phyloP scores from a whole-genome alignment of 2,113 vertebrate genomes.

The Barnardius zonarius region DNA sequence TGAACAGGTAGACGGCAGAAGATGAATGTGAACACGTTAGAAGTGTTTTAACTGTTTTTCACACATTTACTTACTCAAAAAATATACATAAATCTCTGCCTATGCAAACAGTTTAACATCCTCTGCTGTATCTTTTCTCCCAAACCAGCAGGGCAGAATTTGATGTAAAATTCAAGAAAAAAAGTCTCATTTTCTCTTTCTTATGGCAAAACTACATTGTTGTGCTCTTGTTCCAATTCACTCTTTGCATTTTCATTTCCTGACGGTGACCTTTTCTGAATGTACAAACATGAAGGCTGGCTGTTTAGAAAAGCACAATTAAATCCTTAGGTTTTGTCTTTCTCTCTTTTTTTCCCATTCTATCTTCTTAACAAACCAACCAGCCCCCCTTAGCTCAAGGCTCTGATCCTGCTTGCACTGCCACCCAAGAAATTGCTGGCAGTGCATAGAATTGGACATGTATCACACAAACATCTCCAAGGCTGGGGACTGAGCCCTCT shows the following conservation, averaged over 20 bases:
- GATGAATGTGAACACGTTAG: neutral
- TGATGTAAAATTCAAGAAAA: neutral
- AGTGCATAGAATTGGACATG: neutral
- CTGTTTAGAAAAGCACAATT: neutral
- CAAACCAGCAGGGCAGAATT: neutral
- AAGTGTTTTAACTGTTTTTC: neutral
- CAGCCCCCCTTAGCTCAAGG: neutral
- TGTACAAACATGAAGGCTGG: neutral
- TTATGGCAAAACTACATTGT: neutral
- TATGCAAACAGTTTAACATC: neutral
- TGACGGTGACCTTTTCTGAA: neutral
- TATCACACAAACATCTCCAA: neutral
- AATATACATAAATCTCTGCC: neutral
- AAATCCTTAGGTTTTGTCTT: neutral
- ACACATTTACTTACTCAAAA: neutral
- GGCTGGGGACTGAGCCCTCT: neutral
- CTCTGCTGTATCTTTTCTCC: neutral
- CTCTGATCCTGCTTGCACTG: neutral
- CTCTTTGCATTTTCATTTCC: neutral
- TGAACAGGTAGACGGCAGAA: neutral
- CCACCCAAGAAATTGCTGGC: neutral
- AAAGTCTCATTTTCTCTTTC: neutral
- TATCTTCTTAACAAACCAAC: neutral
- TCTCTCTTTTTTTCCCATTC: neutral
- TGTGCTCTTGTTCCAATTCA: neutral